phyloP scores from a whole-genome alignment of 1,140 invertebrate species.

The Phymastichus coffea region DNA sequence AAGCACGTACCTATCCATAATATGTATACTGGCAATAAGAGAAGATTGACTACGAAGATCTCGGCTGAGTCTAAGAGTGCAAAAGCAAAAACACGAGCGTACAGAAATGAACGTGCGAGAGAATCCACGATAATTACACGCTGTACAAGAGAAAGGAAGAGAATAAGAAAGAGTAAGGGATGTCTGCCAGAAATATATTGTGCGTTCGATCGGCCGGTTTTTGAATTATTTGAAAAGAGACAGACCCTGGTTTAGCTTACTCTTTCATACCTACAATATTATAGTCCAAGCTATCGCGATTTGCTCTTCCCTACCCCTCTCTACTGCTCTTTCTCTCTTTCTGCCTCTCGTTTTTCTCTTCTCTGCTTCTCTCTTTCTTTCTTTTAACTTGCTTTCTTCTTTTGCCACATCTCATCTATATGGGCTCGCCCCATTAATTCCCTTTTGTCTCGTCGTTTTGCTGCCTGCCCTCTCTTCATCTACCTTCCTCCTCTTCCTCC shows the following conservation, averaged over 20 bases:
- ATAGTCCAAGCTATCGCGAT: slow-evolving; percentile 52
- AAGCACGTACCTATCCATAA: too few species aligned
- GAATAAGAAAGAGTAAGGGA: background rate
- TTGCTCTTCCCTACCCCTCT: slow-evolving; percentile 31
- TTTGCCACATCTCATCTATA: slow-evolving; percentile 13
- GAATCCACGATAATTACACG: slow-evolving; percentile 57
- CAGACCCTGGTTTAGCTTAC: slow-evolving; percentile 46
- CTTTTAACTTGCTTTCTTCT: background rate
- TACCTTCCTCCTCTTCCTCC: too few species aligned
- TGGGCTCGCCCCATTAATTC: slow-evolving; percentile 17
- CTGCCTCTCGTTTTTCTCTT: slow-evolving; percentile 4
- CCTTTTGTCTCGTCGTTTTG: slow-evolving; percentile 22
- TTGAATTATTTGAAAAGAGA: slow-evolving; percentile 61
- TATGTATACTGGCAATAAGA: too few species aligned
- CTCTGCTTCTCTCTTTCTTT: slow-evolving; percentile 22
- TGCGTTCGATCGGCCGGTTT: slow-evolving; percentile 58
- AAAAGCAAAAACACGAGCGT: too few species aligned
- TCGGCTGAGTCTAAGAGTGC: too few species aligned
- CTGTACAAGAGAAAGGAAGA: slow-evolving; percentile 45
- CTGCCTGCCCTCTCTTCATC: background rate
- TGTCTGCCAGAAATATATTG: slow-evolving; percentile 54
- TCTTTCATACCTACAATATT: slow-evolving; percentile 51
- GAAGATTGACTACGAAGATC: too few species aligned
- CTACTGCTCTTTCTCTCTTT: slow-evolving; percentile 14
- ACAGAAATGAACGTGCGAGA: too few species aligned